Percentiles rank a stretch among this genome's conserved stretches.
phyloP scores from a whole-genome alignment of 2,797 vertebrate species.

The Platalea minor region DNA sequence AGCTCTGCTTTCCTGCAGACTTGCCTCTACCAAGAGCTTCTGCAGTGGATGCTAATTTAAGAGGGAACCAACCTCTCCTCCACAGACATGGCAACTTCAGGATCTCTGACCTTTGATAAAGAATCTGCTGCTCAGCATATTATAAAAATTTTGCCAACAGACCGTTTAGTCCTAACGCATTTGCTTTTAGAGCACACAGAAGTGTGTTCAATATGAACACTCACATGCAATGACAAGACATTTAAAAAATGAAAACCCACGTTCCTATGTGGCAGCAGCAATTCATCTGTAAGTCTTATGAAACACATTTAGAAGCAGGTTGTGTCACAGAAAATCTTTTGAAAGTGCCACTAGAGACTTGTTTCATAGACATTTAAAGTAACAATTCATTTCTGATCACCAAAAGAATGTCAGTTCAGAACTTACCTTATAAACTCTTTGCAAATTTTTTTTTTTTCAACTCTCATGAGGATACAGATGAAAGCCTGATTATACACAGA shows the following conservation, averaged over 20 bases:
- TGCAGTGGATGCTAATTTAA: not conserved
- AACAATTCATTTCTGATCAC: not conserved
- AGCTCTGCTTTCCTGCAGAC: not conserved
- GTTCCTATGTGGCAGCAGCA: not conserved
- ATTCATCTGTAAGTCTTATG: not conserved
- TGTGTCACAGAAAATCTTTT: not conserved
- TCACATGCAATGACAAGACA: not conserved
- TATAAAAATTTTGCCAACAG: not conserved
- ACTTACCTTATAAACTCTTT: not conserved
- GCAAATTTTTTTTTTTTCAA: not conserved
- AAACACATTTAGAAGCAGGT: not conserved
- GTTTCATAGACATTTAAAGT: not conserved
- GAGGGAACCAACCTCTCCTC: not conserved
- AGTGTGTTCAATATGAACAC: not conserved
- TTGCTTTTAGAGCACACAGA: not conserved
- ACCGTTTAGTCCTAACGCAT: not conserved
- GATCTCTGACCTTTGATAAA: not conserved
- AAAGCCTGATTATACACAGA: conserved; percentile 4
- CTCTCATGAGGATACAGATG: conserved; percentile 7
- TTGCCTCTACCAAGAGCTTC: not conserved
- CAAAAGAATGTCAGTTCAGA: not conserved
- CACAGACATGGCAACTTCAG: not conserved
- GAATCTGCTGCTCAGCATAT: not conserved
- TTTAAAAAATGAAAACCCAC: conserved; percentile 7
- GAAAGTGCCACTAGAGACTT: not conserved